A percentile compares a stretch with the other conserved stretches of the same genome.
Conservation (phyloP, 2,113 vertebrate species). For the Genyomyrus donnyi region DNA sequence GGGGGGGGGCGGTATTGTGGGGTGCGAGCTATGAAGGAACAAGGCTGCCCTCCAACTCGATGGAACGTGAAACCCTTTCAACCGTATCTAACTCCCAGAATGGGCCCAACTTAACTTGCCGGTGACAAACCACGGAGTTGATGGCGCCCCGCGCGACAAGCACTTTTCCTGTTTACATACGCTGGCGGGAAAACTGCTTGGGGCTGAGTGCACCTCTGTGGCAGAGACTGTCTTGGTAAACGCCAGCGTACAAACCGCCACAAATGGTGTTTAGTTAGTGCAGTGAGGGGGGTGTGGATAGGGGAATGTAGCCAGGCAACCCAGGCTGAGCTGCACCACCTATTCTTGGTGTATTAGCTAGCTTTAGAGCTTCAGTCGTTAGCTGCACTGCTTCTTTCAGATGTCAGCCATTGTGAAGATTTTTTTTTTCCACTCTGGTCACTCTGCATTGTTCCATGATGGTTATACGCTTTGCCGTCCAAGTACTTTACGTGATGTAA, state of each 20-base stretch:
- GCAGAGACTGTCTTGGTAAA: background rate
- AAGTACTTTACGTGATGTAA: background rate
- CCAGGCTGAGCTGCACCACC: background rate
- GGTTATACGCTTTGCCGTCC: background rate
- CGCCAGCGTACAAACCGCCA: background rate
- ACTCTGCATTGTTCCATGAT: background rate
- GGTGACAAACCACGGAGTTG: background rate
- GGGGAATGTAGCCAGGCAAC: background rate
- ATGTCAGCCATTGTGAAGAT: background rate
- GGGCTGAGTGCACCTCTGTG: background rate
- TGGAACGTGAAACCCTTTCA: constrained; percentile 42
- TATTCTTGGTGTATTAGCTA: background rate
- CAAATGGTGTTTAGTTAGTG: background rate
- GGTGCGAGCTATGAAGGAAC: constrained; percentile 18
- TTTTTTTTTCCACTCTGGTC: background rate
- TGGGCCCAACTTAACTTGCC: background rate
- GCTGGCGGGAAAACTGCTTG: background rate
- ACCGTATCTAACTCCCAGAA: constrained; percentile 20
- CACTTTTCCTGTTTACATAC: constrained; percentile 4
- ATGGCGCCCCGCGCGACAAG: background rate
- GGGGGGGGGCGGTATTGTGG: constrained; percentile 21
- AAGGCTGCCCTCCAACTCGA: constrained; percentile 45
- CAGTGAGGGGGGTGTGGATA: background rate
- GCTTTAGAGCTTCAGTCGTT: background rate
- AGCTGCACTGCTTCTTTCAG: background rate